Evolutionary conservation across 2,888 invertebrate genomes (phyloP).

Genomic region (Synergus japonicus): DNA sequence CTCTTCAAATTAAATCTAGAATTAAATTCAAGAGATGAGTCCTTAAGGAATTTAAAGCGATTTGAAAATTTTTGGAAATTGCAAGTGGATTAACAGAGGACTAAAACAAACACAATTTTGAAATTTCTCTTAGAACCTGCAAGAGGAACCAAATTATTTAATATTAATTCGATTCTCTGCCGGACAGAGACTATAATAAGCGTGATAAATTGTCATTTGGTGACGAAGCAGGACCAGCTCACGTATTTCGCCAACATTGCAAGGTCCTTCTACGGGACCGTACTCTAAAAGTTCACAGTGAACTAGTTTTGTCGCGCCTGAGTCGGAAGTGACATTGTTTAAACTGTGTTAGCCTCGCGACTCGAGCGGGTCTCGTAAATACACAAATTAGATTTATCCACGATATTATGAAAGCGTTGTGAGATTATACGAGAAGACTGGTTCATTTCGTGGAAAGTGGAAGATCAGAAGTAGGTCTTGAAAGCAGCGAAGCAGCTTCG

Average conservation of each 20-base stretch:
- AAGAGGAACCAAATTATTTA: constrained; percentile 6
- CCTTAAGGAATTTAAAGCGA: too few relatives aligned
- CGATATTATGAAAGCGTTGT: constrained; percentile 51
- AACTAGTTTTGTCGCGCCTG: not conserved
- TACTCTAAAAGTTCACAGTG: constrained; percentile 8
- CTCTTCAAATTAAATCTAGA: too few relatives aligned
- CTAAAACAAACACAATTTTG: too few relatives aligned
- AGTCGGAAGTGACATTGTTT: constrained; percentile 35
- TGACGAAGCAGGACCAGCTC: not conserved
- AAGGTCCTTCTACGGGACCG: constrained; percentile 1
- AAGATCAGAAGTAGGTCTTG: constrained; percentile 35
- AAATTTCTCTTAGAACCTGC: too few relatives aligned
- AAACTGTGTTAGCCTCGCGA: not conserved
- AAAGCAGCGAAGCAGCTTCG: constrained; percentile 40
- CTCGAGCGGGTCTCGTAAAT: constrained; percentile 57
- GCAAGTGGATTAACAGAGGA: too few relatives aligned
- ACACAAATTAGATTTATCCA: constrained; percentile 62
- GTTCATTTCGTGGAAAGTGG: constrained; percentile 18
- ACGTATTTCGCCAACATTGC: constrained; percentile 9
- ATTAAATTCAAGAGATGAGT: too few relatives aligned
- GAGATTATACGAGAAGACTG: constrained; percentile 42
- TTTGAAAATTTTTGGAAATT: too few relatives aligned
- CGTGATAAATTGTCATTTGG: constrained; percentile 25
- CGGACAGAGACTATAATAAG: not conserved
- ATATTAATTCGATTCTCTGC: constrained; percentile 16